Evolutionary conservation across 2,888 invertebrate species (phyloP), one percentile per base, ranked within the genome.

Genomic region (Amphimallon solstitiale): DNA sequence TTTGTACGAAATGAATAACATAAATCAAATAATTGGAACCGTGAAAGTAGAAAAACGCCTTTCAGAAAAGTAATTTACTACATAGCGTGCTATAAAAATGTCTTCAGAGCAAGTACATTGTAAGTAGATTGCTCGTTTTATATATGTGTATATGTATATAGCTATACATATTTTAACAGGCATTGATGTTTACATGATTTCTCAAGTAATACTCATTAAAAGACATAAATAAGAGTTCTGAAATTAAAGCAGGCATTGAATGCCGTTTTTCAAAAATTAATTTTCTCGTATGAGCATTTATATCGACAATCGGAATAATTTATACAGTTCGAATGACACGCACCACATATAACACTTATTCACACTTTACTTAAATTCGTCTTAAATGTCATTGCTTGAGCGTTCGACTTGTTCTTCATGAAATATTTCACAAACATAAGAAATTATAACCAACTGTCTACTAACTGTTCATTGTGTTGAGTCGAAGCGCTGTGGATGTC

Each of bases 61-160:
- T 59, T 45, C 56, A 59, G 38, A 45, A 59, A 59, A 29, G 29
- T 59, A 29, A 59, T 59, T 59, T 59, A 59, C 29, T 45, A 34
- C 43, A 9, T 17, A n/a, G 43, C 56, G 56, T 56, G 43, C 9
- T 29, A 9, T 43, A 40, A 59, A 38, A 45, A 59, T 29, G 14
- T 43, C 56, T 43, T 43, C 48, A 29, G 12, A 15, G 43, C 29
- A 29, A 29, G 29, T 29, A 29, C 29, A 29, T n/a, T n/a, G n/a
- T 59, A 56, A 40, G 14, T 12, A 43, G 15, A 43, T 10, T 23
- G 12, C 56, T 45, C 9, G 12, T 34, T 14, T n/a, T n/a, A n/a
- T n/a, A 23, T 19, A 37, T 12, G 38, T 12, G 15, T 2, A 6
- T 37, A 45, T 19, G 12, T 35, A n/a, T n/a, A n/a, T n/a, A n/a